A percentile compares a stretch with the other conserved stretches of the same genome.
phyloP scores from a whole-genome alignment of 2,888 invertebrate genomes.

The Gari tellinella region DNA sequence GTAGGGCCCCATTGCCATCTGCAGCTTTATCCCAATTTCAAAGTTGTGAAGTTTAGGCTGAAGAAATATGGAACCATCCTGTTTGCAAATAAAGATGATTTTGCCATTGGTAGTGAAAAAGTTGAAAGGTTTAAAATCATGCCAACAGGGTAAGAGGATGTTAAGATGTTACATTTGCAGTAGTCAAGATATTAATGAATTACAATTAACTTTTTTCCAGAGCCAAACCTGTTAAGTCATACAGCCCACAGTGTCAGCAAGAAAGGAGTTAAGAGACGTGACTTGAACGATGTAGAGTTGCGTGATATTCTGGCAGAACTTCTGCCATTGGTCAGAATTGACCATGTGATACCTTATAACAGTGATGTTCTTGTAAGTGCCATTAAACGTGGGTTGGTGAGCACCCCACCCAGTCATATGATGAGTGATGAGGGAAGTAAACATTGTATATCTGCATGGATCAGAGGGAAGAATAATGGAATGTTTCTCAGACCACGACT shows the following conservation, averaged over 20 bases:
- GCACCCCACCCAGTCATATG: conserved; percentile 93
- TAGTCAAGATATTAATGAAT: no score
- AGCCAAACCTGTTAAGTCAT: conserved; percentile 95
- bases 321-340: conserved; percentile 93
- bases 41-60: no score
- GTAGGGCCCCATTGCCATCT: no score
- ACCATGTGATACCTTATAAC: conserved; percentile 94
- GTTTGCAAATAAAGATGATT: no score
- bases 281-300: conserved; percentile 92
- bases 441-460: conserved; percentile 79
- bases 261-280: conserved; percentile 92
- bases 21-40: no score
- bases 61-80: no score
- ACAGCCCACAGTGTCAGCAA: conserved; percentile 96
- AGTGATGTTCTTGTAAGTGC: conserved; percentile 86
- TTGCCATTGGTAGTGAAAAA: no score
- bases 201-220: conserved; percentile 87
- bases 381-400: conserved; percentile 90
- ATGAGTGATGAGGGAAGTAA: conserved; percentile 88
- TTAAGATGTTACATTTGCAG: no score
- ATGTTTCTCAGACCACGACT: conserved; percentile 91
- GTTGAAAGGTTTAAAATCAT: no score
- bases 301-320: conserved; percentile 93
- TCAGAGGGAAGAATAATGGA: conserved; percentile 82
- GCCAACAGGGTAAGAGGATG: no score